Conservation (phyloP, 2,113 vertebrate species). For the Clinocottus analis region DNA sequence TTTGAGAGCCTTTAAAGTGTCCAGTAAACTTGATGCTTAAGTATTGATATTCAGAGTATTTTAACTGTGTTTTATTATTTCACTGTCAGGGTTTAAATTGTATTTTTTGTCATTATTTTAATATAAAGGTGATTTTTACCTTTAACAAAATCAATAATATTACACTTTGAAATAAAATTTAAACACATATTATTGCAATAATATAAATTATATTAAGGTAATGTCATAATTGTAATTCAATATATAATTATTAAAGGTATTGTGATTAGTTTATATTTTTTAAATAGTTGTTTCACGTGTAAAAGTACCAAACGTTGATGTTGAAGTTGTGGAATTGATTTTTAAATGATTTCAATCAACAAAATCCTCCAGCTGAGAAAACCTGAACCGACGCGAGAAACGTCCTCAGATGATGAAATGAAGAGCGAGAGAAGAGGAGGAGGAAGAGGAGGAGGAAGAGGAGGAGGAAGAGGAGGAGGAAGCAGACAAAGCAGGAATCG, state of each 20-base stretch:
- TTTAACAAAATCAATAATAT: background rate
- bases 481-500: slow-evolving; percentile 10
- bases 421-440: background rate
- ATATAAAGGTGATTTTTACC: background rate
- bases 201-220: background rate
- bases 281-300: too few species aligned
- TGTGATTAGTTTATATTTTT: background rate
- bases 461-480: background rate
- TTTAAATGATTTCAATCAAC: background rate
- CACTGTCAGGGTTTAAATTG: background rate
- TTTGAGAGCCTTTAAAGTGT: background rate
- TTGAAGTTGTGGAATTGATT: background rate
- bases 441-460: background rate
- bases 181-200: background rate
- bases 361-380: background rate
- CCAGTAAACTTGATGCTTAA: background rate
- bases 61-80: background rate
- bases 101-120: background rate
- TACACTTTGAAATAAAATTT: background rate
- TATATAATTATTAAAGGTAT: background rate
- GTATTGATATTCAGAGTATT: background rate
- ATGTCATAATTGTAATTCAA: background rate
- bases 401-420: background rate
- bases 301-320: background rate
- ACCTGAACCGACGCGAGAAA: background rate